Evolutionary conservation across 2,888 invertebrate species (phyloP).

Genomic region (Parnassius glacialis): DNA sequence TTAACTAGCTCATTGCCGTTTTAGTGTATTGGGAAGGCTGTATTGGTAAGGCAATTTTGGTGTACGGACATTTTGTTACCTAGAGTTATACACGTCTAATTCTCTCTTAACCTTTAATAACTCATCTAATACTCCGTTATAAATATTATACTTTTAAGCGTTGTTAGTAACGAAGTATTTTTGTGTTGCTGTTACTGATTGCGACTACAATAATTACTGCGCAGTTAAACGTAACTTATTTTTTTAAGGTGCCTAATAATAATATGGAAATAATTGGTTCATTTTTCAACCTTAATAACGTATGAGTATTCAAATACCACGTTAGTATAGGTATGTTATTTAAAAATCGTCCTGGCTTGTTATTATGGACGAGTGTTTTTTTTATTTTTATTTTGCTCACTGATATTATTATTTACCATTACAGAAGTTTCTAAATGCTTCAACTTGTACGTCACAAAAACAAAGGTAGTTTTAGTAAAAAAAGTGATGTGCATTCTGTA

Average conservation of each 20-base stretch:
- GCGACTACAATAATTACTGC: conserved; percentile 4
- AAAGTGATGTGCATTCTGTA: too few species aligned
- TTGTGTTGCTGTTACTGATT: conserved; percentile 1
- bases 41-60: too few species aligned
- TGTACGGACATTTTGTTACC: too few species aligned
- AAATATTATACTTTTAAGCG: conserved; percentile 7
- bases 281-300: conserved; percentile 9
- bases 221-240: conserved; percentile 12
- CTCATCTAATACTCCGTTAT: conserved; percentile 11
- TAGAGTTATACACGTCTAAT: too few species aligned
- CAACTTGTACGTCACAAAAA: too few species aligned
- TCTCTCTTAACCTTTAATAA: too few species aligned
- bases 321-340: neutral
- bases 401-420: too few species aligned
- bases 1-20: too few species aligned
- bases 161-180: neutral
- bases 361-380: conserved; percentile 8
- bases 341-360: conserved; percentile 2
- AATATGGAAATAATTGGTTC: conserved; percentile 10
- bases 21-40: too few species aligned
- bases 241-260: conserved; percentile 5
- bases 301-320: conserved; percentile 1
- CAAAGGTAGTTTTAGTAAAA: too few species aligned
- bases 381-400: too few species aligned
- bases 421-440: too few species aligned